phyloP scores from a whole-genome alignment of 2,888 invertebrate species.

The Ectemnius lituratus region DNA sequence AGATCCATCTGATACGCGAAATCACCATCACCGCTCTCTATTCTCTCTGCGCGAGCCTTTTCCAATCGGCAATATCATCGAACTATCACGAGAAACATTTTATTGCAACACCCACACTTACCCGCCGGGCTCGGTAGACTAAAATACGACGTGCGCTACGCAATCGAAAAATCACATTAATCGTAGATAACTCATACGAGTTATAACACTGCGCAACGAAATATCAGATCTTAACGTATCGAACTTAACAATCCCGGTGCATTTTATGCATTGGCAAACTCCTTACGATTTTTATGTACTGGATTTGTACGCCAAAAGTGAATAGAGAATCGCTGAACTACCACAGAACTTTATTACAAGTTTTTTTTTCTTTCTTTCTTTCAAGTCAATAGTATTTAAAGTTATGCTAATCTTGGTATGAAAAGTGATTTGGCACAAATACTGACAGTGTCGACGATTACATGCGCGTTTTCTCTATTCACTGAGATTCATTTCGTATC shows the following conservation, averaged over 20 bases:
- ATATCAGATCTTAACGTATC: no score
- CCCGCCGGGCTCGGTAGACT: conserved; percentile 20
- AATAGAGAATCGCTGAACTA: conserved; percentile 24
- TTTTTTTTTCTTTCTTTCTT: not conserved
- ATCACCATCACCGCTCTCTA: conserved; percentile 35
- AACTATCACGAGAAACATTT: conserved; percentile 20
- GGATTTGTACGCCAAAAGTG: conserved; percentile 9
- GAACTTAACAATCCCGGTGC: not conserved
- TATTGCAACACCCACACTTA: conserved; percentile 45
- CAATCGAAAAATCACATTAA: conserved; percentile 20
- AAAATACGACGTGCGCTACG: conserved; percentile 34
- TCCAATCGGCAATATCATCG: not conserved
- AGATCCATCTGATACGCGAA: conserved; percentile 15
- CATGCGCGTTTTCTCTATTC: no score
- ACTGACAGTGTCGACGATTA: conserved; percentile 25
- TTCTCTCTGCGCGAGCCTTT: not conserved
- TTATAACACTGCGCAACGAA: not conserved
- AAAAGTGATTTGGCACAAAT: conserved; percentile 56
- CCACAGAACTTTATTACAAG: no score
- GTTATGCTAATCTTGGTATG: not conserved
- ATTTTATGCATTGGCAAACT: not conserved
- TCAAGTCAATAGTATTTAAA: not conserved
- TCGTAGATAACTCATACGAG: not conserved
- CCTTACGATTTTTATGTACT: conserved; percentile 25
- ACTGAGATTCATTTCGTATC: no score